A percentile compares a stretch with the other conserved stretches of the same genome.
Evolutionary conservation across 1,140 invertebrate species (phyloP).

Genomic region (Paralvinella palmiformis): DNA sequence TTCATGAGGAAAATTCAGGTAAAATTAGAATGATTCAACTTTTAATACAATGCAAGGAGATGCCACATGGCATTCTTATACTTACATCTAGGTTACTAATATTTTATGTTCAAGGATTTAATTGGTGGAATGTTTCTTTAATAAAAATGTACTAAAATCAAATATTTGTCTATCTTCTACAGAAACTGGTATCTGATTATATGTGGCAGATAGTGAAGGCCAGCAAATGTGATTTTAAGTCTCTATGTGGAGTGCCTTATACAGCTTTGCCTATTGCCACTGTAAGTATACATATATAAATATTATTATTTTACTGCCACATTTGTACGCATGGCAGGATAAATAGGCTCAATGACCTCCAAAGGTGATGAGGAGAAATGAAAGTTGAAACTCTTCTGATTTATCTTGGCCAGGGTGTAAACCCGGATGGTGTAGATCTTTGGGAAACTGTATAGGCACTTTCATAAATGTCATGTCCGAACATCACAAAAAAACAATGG

Average conservation of each 20-base stretch:
- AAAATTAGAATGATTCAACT: not conserved
- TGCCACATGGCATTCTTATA: not conserved
- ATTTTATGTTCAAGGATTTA: constrained; percentile 32
- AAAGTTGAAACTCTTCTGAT: not conserved
- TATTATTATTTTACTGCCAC: too few species aligned
- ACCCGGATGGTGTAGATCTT: too few species aligned
- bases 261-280: constrained; percentile 92
- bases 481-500: too few species aligned
- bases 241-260: constrained; percentile 93
- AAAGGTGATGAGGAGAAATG: too few species aligned
- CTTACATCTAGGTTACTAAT: too few species aligned
- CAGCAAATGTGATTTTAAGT: constrained; percentile 54
- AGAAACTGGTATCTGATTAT: constrained; percentile 63
- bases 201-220: constrained; percentile 59
- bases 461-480: too few species aligned
- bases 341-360: too few species aligned
- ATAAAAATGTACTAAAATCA: not conserved
- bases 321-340: too few species aligned
- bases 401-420: too few species aligned
- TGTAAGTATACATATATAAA: constrained; percentile 50
- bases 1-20: constrained; percentile 6
- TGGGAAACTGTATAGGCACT: too few species aligned
- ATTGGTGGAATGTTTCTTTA: constrained; percentile 2
- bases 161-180: constrained; percentile 24
- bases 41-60: constrained; percentile 26